Conservation (phyloP, 1,140 invertebrate species). For the Sipha flava region DNA sequence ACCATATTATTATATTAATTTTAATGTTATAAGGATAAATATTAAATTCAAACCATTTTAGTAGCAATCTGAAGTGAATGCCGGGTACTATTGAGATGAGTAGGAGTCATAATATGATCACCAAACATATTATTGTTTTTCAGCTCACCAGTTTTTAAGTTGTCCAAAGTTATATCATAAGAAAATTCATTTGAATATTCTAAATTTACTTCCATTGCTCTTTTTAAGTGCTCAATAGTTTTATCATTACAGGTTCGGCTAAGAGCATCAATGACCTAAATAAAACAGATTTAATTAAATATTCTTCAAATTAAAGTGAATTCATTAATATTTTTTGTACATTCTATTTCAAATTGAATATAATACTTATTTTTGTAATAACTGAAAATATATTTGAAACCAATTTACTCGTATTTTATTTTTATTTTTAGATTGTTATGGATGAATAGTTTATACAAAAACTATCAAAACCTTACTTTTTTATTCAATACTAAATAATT, state of each 20-base stretch:
- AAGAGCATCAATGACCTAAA: constrained; percentile 6
- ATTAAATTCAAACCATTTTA: constrained; percentile 48
- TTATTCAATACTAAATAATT: too few relatives aligned
- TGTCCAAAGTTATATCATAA: constrained; percentile 59
- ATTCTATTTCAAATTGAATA: too few relatives aligned
- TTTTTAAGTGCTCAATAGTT: neutral
- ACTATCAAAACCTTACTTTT: too few relatives aligned
- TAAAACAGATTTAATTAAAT: neutral
- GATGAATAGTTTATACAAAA: too few relatives aligned
- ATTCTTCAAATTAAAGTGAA: too few relatives aligned
- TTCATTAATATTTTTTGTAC: too few relatives aligned
- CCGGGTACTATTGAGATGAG: constrained; percentile 37
- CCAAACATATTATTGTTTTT: constrained; percentile 16
- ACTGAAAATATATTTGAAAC: too few relatives aligned
- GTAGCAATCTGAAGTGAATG: constrained; percentile 55
- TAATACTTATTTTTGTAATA: too few relatives aligned
- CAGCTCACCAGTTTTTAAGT: constrained; percentile 46
- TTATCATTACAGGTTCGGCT: constrained; percentile 1
- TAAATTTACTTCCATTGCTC: constrained; percentile 39
- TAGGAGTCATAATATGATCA: constrained; percentile 22
- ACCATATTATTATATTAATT: neutral
- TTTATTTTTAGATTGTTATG: too few relatives aligned
- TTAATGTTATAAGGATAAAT: neutral
- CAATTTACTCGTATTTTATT: too few relatives aligned
- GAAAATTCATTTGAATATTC: constrained; percentile 55